Percentiles rank a stretch among this genome's conserved stretches.
Conservation (phyloP, 2,797 vertebrate genomes). For the Helostoma temminkii region DNA sequence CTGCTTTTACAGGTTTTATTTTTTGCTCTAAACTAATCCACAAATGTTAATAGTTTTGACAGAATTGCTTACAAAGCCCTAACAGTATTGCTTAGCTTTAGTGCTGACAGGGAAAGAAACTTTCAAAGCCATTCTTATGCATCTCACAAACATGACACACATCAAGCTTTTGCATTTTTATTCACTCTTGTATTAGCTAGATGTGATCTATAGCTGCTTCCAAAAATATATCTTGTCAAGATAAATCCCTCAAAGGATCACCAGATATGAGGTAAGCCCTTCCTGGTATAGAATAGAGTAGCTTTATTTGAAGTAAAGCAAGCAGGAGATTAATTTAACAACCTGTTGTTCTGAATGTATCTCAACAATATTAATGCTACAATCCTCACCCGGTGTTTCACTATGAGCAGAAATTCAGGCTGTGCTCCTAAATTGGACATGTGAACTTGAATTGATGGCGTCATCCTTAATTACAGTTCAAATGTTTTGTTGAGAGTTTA, state of each 20-base stretch:
- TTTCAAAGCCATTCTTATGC: conserved; percentile 59
- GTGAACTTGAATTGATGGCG: conserved; percentile 10
- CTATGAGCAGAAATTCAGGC: conserved; percentile 5
- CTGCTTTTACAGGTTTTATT: not conserved
- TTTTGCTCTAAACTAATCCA: conserved; percentile 59
- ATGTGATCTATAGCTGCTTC: conserved; percentile 36
- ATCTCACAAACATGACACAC: conserved; percentile 61
- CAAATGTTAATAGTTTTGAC: conserved; percentile 80
- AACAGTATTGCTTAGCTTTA: conserved; percentile 42
- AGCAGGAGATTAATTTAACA: conserved; percentile 17
- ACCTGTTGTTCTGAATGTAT: conserved; percentile 1
- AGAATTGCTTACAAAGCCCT: conserved; percentile 77
- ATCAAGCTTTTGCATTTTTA: conserved; percentile 64
- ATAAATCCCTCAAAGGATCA: conserved; percentile 43
- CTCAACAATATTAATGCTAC: not conserved
- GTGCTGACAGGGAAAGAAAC: conserved; percentile 70
- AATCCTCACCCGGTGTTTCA: not conserved
- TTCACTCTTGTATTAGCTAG: conserved; percentile 39
- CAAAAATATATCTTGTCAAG: conserved; percentile 58
- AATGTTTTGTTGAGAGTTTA: conserved; percentile 24
- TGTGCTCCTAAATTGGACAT: conserved; percentile 15
- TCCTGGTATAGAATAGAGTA: conserved; percentile 11
- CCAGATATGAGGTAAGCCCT: conserved; percentile 15
- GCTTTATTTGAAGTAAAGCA: conserved; percentile 36
- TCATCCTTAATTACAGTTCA: conserved; percentile 22